Evolutionary conservation across 2,888 invertebrate genomes (phyloP), one percentile per base, ranked within the genome.

Genomic region (Ephialtes manifestator): DNA sequence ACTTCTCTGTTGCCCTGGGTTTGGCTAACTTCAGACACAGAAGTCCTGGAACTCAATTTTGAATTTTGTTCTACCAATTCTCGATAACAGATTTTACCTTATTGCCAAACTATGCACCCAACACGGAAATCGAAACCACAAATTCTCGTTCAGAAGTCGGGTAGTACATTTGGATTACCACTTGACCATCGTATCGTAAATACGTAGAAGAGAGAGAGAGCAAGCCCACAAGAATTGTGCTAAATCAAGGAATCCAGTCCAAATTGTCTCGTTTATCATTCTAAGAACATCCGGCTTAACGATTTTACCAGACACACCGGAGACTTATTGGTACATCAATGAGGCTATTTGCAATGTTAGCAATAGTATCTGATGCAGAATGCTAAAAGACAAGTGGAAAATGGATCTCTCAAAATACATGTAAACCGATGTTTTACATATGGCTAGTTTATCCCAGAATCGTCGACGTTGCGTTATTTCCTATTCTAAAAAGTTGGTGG

Each of bases 321-420:
- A 72, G 58, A 81, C 81, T 63, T 72, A 76, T 76, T 35, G 28
- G 28, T 67, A n/a, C n/a, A n/a, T n/a, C n/a, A n/a, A n/a, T n/a
- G n/a, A 28, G 43, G 46, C 5, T 15, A 68, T 43, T 1, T 24
- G 3, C 20, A 24, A 39, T 68, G n/a, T 28, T 46, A 53, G 28
- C 43, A 15, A 20, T 4, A 65, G 8, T 65, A 60, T 20, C 24
- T 11, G 35, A 74, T 13, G 8, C n/a, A 60, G 68, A 51, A n/a
- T 31, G 31, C 18, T 43, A 28, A 11, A 31, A 48, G 58, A 24
- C 31, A 28, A 28, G 5, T 58, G 39, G 53, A 7, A 81, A 78
- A 15, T 70, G 63, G 84, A 74, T 84, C 84, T 81, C 39, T 68
- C 53, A 78, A 81, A 70, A 77, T 81, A 63, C 67, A 81, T 81